Conservation (phyloP, 2,888 invertebrate species). For the Meloe dianella region DNA sequence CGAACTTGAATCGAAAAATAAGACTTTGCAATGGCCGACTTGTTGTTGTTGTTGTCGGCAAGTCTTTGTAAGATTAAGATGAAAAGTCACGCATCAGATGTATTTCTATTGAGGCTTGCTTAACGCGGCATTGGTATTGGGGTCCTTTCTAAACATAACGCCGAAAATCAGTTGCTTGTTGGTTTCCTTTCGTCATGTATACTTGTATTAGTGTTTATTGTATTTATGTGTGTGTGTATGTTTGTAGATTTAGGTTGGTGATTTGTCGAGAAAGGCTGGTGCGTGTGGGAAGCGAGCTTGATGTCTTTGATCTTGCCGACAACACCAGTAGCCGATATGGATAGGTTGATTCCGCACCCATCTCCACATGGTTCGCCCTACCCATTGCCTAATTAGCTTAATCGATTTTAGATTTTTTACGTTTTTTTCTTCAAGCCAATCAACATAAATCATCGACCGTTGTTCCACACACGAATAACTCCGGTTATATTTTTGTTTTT, state of each 20-base stretch:
- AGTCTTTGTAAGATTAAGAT: slow-evolving; percentile 51
- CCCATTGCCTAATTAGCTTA: slow-evolving; percentile 12
- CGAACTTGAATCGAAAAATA: slow-evolving; percentile 45
- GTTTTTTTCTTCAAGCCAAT: slow-evolving; percentile 1
- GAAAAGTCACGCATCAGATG: slow-evolving; percentile 53
- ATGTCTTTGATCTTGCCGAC: slow-evolving; percentile 52
- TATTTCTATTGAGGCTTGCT: slow-evolving; percentile 43
- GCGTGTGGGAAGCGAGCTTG: slow-evolving; percentile 49
- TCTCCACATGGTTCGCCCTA: slow-evolving; percentile 18
- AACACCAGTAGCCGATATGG: slow-evolving; percentile 39
- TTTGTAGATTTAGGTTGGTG: slow-evolving; percentile 47
- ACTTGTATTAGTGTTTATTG: not conserved
- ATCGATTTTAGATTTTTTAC: not conserved
- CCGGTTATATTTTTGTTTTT: not conserved
- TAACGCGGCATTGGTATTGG: slow-evolving; percentile 39
- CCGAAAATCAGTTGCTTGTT: slow-evolving; percentile 45
- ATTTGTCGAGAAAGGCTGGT: slow-evolving; percentile 46
- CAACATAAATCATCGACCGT: slow-evolving; percentile 7
- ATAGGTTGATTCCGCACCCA: slow-evolving; percentile 32
- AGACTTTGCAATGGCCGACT: slow-evolving; percentile 50
- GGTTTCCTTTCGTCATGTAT: slow-evolving; percentile 40
- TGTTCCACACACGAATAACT: not conserved
- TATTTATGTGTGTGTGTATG: not conserved
- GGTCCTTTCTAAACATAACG: slow-evolving; percentile 38
- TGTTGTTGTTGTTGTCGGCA: slow-evolving; percentile 37